Conservation (phyloP, 1,140 invertebrate genomes). For the Hydropsyche tenuis region DNA sequence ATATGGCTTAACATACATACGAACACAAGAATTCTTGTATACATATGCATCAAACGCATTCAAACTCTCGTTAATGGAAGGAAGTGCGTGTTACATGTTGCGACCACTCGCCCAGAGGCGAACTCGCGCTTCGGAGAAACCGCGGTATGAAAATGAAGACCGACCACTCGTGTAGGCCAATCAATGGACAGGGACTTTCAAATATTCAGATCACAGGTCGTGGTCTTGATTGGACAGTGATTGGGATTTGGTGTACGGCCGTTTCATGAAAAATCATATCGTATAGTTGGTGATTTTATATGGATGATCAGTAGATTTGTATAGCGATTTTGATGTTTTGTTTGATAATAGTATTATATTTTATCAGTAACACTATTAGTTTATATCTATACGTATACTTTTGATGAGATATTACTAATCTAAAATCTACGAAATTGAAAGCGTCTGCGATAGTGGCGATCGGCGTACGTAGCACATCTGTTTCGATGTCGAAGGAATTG, state of each 20-base stretch:
- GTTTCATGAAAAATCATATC: too few relatives aligned
- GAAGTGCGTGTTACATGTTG: constrained; percentile 34
- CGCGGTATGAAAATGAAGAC: constrained; percentile 39
- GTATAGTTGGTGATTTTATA: too few relatives aligned
- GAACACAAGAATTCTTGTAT: background rate
- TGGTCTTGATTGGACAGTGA: background rate
- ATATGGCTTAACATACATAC: background rate
- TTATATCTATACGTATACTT: too few relatives aligned
- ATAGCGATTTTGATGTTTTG: too few relatives aligned
- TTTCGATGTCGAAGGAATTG: background rate
- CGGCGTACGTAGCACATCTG: constrained; percentile 1
- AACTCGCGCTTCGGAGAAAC: constrained; percentile 35
- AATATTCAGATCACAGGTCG: constrained; percentile 37
- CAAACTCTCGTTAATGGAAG: constrained; percentile 40
- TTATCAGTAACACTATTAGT: too few relatives aligned
- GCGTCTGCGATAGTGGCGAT: too few relatives aligned
- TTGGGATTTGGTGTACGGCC: too few relatives aligned
- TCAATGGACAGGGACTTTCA: constrained; percentile 41
- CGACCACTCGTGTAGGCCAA: constrained; percentile 3
- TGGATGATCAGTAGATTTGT: too few relatives aligned
- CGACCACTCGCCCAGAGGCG: constrained; percentile 7
- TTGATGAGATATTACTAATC: too few relatives aligned
- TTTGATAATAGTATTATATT: too few relatives aligned
- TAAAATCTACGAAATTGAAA: too few relatives aligned
- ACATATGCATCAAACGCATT: constrained; percentile 20